These are phyloP conservation scores for Drosophila yakuba DNA, from an alignment of 1,140 invertebrate genomes.

Conservation along the genomic window DNA sequence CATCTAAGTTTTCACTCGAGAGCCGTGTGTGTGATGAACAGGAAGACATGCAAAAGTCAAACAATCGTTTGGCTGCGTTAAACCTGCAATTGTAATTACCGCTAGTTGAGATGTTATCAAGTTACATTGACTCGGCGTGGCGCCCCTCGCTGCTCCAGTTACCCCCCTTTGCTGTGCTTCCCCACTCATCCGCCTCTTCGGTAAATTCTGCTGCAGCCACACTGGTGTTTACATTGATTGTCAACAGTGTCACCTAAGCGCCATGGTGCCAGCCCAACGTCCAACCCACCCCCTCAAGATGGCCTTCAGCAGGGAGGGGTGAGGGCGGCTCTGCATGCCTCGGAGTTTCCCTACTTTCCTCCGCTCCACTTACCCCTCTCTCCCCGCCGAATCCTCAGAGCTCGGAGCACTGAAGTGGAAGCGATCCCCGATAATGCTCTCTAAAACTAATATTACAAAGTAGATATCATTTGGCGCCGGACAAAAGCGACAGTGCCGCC, in stretches of 20 bases:
- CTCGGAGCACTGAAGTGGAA: slow-evolving; percentile 77
- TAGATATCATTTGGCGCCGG: slow-evolving; percentile 81
- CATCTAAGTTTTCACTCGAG: slow-evolving; percentile 49
- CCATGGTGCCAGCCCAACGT: slow-evolving; percentile 55
- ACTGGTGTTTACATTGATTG: slow-evolving; percentile 76
- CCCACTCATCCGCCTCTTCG: neutral
- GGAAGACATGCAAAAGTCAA: slow-evolving; percentile 64
- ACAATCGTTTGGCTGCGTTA: slow-evolving; percentile 49
- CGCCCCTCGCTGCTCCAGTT: slow-evolving; percentile 30
- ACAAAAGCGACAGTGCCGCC: slow-evolving; percentile 82
- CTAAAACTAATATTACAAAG: slow-evolving; percentile 84
- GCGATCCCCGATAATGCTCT: slow-evolving; percentile 81
- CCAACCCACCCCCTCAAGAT: slow-evolving; percentile 29
- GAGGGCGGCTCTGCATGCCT: slow-evolving; percentile 1
- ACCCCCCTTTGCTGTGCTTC: neutral
- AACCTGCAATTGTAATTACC: slow-evolving; percentile 81
- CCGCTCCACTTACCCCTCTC: slow-evolving; percentile 21
- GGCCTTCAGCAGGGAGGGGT: slow-evolving; percentile 32
- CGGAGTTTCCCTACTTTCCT: slow-evolving; percentile 23
- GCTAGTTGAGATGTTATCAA: slow-evolving; percentile 74
- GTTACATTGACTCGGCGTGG: slow-evolving; percentile 66
- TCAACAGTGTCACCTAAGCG: slow-evolving; percentile 79
- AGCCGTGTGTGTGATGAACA: slow-evolving; percentile 10
- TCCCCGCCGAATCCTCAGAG: slow-evolving; percentile 17
- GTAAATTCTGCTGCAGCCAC: slow-evolving; percentile 32